Conservation (phyloP, 2,797 vertebrate genomes). For the Enteromius treurensis region DNA sequence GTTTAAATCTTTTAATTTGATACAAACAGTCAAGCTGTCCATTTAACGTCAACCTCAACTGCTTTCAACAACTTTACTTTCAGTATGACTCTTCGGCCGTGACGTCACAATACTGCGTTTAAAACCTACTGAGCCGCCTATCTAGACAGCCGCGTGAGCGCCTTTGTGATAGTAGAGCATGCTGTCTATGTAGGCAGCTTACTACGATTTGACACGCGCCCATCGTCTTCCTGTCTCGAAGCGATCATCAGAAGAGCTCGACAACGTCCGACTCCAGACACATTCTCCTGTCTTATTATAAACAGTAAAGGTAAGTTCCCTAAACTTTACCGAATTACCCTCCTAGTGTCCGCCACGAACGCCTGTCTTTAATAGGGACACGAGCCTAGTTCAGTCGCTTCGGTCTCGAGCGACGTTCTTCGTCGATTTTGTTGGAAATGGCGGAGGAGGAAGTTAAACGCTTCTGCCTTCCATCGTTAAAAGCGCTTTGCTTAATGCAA, state of each 20-base stretch:
- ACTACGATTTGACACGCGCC: not conserved
- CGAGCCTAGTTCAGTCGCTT: not conserved
- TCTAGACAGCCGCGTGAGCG: not conserved
- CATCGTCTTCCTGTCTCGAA: conserved; percentile 7
- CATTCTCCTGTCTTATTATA: not conserved
- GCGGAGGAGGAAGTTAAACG: conserved; percentile 51
- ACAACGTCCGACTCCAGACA: not conserved
- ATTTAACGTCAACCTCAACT: not conserved
- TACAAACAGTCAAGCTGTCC: not conserved
- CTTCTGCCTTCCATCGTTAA: not conserved
- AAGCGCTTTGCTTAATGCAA: not conserved
- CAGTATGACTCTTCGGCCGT: not conserved
- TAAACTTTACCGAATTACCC: not conserved
- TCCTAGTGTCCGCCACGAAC: not conserved
- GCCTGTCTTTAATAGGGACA: not conserved
- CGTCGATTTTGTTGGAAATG: conserved; percentile 41
- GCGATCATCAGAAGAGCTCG: not conserved
- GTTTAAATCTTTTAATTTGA: not conserved
- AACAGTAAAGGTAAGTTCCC: conserved; percentile 43
- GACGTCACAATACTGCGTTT: not conserved
- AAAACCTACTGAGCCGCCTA: not conserved
- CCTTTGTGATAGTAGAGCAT: not conserved
- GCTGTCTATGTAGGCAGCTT: not conserved
- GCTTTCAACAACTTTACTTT: not conserved
- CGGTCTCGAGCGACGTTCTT: not conserved